A percentile compares a stretch with the other conserved stretches of the same genome.
Evolutionary conservation across 2,113 vertebrate species (phyloP).

Genomic region (Vicugna pacos): DNA sequence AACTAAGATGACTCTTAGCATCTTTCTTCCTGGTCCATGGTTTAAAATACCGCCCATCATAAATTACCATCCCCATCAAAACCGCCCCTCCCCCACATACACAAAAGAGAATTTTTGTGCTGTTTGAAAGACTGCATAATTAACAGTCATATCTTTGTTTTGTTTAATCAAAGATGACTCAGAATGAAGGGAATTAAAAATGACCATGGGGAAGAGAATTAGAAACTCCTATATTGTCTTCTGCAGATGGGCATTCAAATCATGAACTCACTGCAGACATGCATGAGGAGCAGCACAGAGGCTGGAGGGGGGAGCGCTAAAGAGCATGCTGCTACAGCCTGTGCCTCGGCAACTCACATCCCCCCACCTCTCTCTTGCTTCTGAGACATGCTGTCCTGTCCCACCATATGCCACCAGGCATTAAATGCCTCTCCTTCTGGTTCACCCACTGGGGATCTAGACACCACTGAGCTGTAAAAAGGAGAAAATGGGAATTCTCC

Average conservation of each 20-base stretch:
- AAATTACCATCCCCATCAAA: conserved; percentile 39
- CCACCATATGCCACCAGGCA: neutral
- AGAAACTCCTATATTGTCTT: conserved; percentile 51
- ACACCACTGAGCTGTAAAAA: neutral
- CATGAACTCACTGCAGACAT: conserved; percentile 48
- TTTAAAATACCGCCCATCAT: neutral
- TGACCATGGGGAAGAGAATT: conserved; percentile 47
- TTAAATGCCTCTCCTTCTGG: neutral
- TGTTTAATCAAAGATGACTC: conserved; percentile 69
- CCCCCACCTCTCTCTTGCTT: neutral
- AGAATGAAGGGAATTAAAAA: conserved; percentile 54
- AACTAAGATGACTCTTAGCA: neutral
- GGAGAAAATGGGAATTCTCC: neutral
- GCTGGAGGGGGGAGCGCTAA: neutral
- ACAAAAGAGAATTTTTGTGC: conserved; percentile 43
- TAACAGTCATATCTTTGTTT: conserved; percentile 69
- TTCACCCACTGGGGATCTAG: neutral
- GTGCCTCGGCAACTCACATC: neutral
- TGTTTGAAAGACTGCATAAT: conserved; percentile 40
- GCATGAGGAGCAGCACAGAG: neutral
- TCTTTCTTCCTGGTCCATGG: neutral
- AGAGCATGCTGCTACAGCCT: neutral
- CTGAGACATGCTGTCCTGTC: neutral
- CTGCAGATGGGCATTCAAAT: conserved; percentile 44
- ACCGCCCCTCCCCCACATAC: neutral